Evolutionary conservation across 2,888 invertebrate genomes (phyloP), one percentile per base, ranked within the genome.

Genomic region (Pherbina coryleti): DNA sequence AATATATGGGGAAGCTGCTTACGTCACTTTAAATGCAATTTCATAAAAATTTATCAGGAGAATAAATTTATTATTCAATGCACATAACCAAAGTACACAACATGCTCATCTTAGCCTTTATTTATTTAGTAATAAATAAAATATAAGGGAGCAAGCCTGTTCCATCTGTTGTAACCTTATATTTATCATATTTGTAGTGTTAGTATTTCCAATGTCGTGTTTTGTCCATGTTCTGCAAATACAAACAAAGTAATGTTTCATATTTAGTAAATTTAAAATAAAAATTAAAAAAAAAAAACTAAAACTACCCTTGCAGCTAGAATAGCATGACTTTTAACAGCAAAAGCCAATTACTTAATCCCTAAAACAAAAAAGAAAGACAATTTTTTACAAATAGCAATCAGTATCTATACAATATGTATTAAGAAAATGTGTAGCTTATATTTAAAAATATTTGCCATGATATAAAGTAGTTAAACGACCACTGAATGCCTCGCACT

Each of bases 391-490:
- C 11, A 37, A 49, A 67, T 44, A 25, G 44, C 17, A 44, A 67
- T 55, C 17, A 53, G 5, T 70, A 71, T 71, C 28, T 31, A 31
- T 28, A 22, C 19, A n/a, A 71, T 71, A 31, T 71, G 57, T 71
- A 55, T 71, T 37, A n/a, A 67, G 71, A 71, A 22, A 71, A 71
- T 71, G 28, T 55, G n/a, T 31, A 71, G 71, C 31, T 55, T 49
- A 70, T 70, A 70, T 70, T 51, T 70, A 51, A 51, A 51, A 53
- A 51, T 70, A 70, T 70, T 51, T 25, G 69, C 69, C 69, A 70
- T 70, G 22, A 14, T 70, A 51, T 31, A 17, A 51, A 11, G n/a
- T 31, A 9, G 34, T 49, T 19, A 28, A 25, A 57, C 11, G 11
- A 7, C 7, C 22, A 60, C 25, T 60, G 4, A 14, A 25, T 11